Percentiles rank a stretch among this genome's conserved stretches.
These are phyloP conservation scores for Passer montanus DNA, from an alignment of 2,113 vertebrate species.

Conservation along the genomic window DNA sequence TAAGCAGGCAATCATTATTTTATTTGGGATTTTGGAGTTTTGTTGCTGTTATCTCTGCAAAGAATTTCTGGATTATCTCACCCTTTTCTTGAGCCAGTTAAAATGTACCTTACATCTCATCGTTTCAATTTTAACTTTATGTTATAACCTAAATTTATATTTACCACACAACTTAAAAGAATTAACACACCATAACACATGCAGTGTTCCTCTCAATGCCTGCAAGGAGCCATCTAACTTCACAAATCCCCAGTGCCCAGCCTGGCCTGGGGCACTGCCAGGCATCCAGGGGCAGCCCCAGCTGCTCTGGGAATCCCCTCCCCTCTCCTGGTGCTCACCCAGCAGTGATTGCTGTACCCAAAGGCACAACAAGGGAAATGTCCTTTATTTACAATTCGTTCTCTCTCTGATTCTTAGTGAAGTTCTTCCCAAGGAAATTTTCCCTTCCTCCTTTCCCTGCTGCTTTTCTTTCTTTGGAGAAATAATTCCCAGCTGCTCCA, in stretches of 20 bases:
- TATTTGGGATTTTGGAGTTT: no score
- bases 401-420: no score
- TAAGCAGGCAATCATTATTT: no score
- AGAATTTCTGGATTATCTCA: background rate
- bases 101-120: background rate
- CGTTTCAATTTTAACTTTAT: background rate
- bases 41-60: background rate
- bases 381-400: rapidly evolving
- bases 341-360: no score
- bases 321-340: background rate
- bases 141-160: no score
- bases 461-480: background rate
- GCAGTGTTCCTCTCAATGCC: no score
- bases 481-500: background rate
- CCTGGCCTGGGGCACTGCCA: background rate
- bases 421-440: background rate
- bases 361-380: no score
- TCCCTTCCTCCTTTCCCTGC: background rate
- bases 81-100: background rate
- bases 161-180: no score
- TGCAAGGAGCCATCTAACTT: no score
- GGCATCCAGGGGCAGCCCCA: no score
- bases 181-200: no score
- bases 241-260: background rate
- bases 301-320: background rate